Conservation (phyloP, 2,113 vertebrate genomes). For the Mustela nigripes region DNA sequence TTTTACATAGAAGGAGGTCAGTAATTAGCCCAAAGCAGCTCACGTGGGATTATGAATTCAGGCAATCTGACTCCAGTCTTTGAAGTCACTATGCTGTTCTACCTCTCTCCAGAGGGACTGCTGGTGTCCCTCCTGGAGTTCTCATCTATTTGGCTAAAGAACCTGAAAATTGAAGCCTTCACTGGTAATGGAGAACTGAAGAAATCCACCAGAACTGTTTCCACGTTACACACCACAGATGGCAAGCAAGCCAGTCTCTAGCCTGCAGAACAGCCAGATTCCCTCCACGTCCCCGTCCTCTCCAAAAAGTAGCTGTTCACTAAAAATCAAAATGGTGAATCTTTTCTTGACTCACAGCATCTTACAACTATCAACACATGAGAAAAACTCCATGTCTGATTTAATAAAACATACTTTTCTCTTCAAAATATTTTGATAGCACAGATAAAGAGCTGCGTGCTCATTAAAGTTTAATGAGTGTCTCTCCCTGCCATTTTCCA, state of each 20-base stretch:
- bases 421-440: constrained; percentile 81
- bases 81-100: background rate
- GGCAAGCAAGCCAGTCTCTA: background rate
- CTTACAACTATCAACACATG: constrained; percentile 54
- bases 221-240: background rate
- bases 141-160: background rate
- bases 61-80: background rate
- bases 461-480: constrained; percentile 76
- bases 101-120: background rate
- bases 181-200: background rate
- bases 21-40: background rate
- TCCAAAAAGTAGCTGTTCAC: background rate
- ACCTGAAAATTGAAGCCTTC: background rate
- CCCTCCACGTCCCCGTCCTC: background rate
- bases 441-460: constrained; percentile 46
- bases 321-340: constrained; percentile 23
- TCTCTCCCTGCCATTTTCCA: constrained; percentile 48
- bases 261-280: background rate
- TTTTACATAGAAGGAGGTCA: background rate
- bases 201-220: background rate
- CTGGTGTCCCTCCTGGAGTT: background rate
- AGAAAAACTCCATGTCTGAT: constrained; percentile 59
- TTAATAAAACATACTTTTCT: constrained; percentile 77
- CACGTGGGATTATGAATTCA: background rate
- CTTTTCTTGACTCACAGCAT: constrained; percentile 32